phyloP scores from a whole-genome alignment of 1,140 invertebrate genomes.

The Metaphire vulgaris region DNA sequence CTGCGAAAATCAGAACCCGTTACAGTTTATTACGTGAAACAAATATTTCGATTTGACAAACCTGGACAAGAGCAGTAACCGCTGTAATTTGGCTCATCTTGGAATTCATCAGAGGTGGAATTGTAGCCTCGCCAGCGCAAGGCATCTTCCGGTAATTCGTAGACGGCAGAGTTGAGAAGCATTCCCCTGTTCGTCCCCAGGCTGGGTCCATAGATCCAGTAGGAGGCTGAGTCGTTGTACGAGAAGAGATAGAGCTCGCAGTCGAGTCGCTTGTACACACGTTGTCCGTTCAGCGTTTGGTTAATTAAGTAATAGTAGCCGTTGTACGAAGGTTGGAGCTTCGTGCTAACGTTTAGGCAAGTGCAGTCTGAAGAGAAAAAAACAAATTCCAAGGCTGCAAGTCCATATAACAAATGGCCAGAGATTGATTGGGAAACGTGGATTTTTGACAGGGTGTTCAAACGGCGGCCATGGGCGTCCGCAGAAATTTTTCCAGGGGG shows the following conservation, averaged over 20 bases:
- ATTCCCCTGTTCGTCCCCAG: neutral
- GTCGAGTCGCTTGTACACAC: neutral
- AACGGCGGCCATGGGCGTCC: too few relatives aligned
- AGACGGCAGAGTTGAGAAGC: neutral
- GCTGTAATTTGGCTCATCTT: neutral
- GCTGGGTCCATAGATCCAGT: neutral
- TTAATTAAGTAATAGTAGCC: neutral
- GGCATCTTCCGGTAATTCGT: neutral
- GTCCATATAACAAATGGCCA: too few relatives aligned
- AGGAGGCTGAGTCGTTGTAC: neutral
- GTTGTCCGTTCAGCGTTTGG: neutral
- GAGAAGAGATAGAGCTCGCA: neutral
- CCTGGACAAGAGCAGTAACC: neutral
- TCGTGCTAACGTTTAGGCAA: neutral
- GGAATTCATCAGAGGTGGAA: neutral
- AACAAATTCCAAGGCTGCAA: too few relatives aligned
- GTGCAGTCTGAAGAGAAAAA: neutral
- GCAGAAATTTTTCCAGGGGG: too few relatives aligned
- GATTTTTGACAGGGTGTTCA: too few relatives aligned
- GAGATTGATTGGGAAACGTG: too few relatives aligned
- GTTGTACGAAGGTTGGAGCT: neutral
- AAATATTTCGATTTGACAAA: neutral
- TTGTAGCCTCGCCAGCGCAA: neutral
- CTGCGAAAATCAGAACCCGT: too few relatives aligned
- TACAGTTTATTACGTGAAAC: too few relatives aligned